Percentiles rank a stretch among this genome's conserved stretches.
Conservation (phyloP, 2,797 vertebrate genomes). For the Enoplosus armatus region DNA sequence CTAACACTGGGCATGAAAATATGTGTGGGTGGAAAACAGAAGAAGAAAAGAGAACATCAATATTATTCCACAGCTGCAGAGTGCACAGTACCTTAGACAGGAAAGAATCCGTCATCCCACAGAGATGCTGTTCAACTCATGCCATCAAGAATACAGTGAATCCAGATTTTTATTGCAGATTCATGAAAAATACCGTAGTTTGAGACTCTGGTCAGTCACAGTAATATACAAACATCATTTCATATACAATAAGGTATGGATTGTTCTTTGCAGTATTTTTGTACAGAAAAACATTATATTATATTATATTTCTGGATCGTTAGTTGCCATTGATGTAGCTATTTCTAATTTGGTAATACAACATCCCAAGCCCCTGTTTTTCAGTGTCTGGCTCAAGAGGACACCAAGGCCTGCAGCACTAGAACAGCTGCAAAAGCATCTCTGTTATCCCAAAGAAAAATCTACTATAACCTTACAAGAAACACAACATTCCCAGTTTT, state of each 20-base stretch:
- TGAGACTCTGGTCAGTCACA: background rate
- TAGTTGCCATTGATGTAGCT: background rate
- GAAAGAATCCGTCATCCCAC: slow-evolving; percentile 41
- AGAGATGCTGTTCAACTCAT: slow-evolving; percentile 27
- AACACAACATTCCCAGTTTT: slow-evolving; percentile 61
- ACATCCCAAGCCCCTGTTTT: slow-evolving; percentile 22
- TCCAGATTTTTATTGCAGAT: slow-evolving; percentile 21
- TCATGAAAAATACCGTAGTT: slow-evolving; percentile 18
- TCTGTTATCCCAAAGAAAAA: slow-evolving; percentile 54
- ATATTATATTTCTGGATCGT: background rate
- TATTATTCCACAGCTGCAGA: slow-evolving; percentile 54
- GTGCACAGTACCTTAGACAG: slow-evolving; percentile 17
- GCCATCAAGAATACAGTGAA: slow-evolving; percentile 8
- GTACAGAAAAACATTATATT: background rate
- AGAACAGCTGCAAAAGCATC: slow-evolving; percentile 72
- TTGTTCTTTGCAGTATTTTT: background rate
- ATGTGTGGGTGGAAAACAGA: slow-evolving; percentile 49
- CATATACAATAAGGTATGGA: background rate
- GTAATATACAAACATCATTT: background rate
- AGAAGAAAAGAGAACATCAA: slow-evolving; percentile 42
- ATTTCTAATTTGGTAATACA: slow-evolving; percentile 19
- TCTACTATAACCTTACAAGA: slow-evolving; percentile 45
- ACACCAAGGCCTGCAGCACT: slow-evolving; percentile 12
- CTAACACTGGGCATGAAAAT: background rate
- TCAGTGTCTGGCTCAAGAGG: slow-evolving; percentile 24